These are phyloP conservation scores for Maniola hyperantus DNA, from an alignment of 2,888 invertebrate genomes.

Conservation along the genomic window DNA sequence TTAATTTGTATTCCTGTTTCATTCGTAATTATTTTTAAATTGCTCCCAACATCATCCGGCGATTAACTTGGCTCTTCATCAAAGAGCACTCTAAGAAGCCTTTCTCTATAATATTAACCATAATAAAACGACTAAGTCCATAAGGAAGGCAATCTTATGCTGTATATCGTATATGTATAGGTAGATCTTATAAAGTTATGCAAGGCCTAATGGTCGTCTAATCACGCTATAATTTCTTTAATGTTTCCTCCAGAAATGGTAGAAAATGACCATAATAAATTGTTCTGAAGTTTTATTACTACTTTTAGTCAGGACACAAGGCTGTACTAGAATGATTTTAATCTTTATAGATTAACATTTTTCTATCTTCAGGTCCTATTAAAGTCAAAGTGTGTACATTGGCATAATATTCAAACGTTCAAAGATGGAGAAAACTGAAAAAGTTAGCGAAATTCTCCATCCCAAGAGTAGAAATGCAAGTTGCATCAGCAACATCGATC, in stretches of 20 bases:
- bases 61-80: neutral
- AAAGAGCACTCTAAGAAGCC: neutral
- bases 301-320: neutral
- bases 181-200: neutral
- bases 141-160: neutral
- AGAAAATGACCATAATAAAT: conserved; percentile 8
- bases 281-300: neutral
- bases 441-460: no score
- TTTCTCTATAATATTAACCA: conserved; percentile 9
- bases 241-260: conserved; percentile 9
- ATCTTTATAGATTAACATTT: no score
- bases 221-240: neutral
- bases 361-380: no score
- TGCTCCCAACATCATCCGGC: neutral
- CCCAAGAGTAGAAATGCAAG: no score
- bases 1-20: neutral
- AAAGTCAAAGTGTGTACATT: no score
- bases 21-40: neutral
- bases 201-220: neutral
- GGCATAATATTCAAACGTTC: no score
- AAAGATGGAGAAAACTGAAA: no score
- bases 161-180: neutral
- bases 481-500: no score
- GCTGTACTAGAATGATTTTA: neutral
- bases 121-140: neutral